Base-by-base conservation (phyloP, 1,140 invertebrate species). In the Drosophila yakuba region DNA sequence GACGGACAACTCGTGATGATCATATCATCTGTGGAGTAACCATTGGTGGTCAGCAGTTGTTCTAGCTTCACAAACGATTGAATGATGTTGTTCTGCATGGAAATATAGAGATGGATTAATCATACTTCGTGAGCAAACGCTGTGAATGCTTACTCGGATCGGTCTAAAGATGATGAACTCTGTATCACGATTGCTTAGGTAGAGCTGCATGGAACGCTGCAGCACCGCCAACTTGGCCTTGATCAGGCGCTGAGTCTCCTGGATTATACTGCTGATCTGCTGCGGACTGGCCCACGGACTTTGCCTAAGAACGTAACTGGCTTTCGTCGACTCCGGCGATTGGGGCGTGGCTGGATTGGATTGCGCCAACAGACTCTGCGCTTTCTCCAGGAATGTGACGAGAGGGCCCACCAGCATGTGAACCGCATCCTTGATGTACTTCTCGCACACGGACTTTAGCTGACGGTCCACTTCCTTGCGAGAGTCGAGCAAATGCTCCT, bases 111-210 rank as follows among this genome's bases (percentile, higher is more conserved):
- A 10, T 10, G 8, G 10, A 10, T 12, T 7, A 43, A 10, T n/a
- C n/a, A 6, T 43, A 43, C 15, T 44, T 20, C 10, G 10, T 20
- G 8, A 6, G 10, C 10, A 11, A 44, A 12, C 17, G 10, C 48
- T 0, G 8, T 45, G 0, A 17, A 25, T 15, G 93, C 93, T 93
- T 92, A 97, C 96, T 91, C 97, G 96, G 36, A 99, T 97, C 6
- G 98, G 98, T 60, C 97, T 94, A 82, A 99, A 98, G 1, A 99
- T 94, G 91, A 99, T 99, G 80, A 97, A 97, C 92, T 99, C 98
- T 0, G 98, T 99, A 93, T 99, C 98, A 74, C 96, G 95, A 93
- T 99, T 99, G n/a, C 98, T 97, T 15, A 99, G 93, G 93, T 99
- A 99, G 0, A 99, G 93, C 77, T 97, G 96, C 97, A 99, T 98